Conservation (phyloP, 2,797 vertebrate genomes). For the Clarias platycephalus region DNA sequence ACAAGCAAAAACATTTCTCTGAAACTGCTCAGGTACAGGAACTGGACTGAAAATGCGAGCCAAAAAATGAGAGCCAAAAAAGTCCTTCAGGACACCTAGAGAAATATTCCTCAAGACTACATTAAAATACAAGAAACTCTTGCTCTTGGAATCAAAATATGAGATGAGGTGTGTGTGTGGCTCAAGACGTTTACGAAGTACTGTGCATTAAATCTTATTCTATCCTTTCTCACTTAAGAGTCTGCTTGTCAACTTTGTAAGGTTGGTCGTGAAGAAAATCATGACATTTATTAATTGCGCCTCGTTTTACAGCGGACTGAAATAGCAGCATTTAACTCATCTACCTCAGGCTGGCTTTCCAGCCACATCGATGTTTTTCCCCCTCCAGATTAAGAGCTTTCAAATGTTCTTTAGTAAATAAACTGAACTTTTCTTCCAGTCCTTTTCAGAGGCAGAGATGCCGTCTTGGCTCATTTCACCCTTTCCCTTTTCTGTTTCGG, state of each 20-base stretch:
- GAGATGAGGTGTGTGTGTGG: too few species aligned
- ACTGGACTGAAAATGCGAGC: too few species aligned
- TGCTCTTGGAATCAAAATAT: too few species aligned
- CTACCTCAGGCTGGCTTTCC: conserved; percentile 14
- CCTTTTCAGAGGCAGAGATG: conserved; percentile 16
- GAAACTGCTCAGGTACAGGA: too few species aligned
- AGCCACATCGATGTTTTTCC: conserved; percentile 22
- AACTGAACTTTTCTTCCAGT: conserved; percentile 27
- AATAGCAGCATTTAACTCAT: conserved; percentile 40
- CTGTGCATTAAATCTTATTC: background rate
- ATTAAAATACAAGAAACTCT: too few species aligned
- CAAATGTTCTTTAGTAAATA: conserved; percentile 24
- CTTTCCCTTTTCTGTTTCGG: conserved; percentile 16
- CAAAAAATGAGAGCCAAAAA: too few species aligned
- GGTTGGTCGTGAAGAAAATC: conserved; percentile 56
- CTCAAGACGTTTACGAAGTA: too few species aligned
- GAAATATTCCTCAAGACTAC: too few species aligned
- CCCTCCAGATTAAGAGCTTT: conserved; percentile 43
- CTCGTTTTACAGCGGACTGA: conserved; percentile 43
- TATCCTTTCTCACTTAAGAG: background rate
- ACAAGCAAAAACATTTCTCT: too few species aligned
- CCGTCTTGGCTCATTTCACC: conserved; percentile 23
- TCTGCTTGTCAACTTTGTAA: background rate
- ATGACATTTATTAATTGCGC: conserved; percentile 39
- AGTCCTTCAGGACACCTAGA: too few species aligned